These are phyloP conservation scores for Solea senegalensis DNA, from an alignment of 2,113 vertebrate genomes.

Conservation along the genomic window DNA sequence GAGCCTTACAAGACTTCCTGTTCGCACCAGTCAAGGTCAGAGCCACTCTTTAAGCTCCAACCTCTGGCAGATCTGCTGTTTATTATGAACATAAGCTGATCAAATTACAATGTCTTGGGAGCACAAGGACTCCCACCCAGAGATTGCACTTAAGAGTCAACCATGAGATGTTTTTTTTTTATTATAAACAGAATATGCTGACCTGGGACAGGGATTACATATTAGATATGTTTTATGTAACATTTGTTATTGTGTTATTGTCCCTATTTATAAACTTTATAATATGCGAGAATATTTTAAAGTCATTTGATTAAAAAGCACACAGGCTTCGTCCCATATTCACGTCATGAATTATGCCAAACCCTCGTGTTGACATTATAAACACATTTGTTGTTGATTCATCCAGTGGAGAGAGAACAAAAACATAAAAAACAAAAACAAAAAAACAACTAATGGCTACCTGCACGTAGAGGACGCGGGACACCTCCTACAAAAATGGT, in stretches of 20 bases:
- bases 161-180: no score
- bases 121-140: background rate
- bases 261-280: no score
- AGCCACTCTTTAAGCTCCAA: conserved; percentile 10
- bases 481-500: conserved; percentile 99
- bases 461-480: conserved; percentile 96
- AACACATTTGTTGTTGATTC: conserved; percentile 18
- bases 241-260: no score
- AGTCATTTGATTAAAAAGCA: background rate
- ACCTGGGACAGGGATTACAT: no score
- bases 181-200: no score
- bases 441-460: conserved; percentile 68
- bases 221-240: no score
- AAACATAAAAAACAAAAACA: background rate
- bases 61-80: conserved; percentile 30
- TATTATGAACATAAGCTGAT: conserved; percentile 34
- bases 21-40: conserved; percentile 38
- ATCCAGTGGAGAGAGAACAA: background rate
- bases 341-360: background rate
- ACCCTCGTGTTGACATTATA: conserved; percentile 19
- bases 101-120: background rate
- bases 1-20: conserved; percentile 22
- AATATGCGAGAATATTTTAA: no score
- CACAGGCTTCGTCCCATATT: background rate
- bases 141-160: background rate